phyloP scores from a whole-genome alignment of 2,113 vertebrate species.

The Ovibos moschatus region DNA sequence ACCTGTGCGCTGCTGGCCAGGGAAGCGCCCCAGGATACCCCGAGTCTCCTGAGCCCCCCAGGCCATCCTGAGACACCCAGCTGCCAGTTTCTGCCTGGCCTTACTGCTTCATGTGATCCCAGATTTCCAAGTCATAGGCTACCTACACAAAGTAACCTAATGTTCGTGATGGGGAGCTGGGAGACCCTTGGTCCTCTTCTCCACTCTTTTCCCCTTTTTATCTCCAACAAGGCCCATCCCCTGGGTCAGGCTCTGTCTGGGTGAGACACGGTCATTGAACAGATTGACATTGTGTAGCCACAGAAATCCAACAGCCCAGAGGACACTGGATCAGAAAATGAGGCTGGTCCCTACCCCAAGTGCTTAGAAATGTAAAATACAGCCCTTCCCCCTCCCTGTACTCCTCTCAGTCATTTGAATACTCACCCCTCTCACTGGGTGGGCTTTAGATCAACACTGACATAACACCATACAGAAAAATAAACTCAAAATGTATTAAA shows the following conservation, averaged over 20 bases:
- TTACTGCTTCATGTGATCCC: neutral
- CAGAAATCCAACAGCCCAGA: neutral
- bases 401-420: too few species aligned
- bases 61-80: neutral
- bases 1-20: accelerated
- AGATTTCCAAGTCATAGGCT: neutral
- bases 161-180: neutral
- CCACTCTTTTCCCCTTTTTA: neutral
- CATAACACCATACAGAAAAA: neutral
- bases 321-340: neutral
- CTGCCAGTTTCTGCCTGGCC: neutral
- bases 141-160: neutral
- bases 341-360: neutral
- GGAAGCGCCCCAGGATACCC: neutral
- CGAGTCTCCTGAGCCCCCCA: neutral
- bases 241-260: neutral
- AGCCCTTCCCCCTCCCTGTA: neutral
- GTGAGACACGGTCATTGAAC: neutral
- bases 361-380: neutral
- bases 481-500: neutral
- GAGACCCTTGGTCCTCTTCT: neutral
- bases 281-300: neutral
- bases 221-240: neutral
- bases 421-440: neutral
- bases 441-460: neutral